Conservation (phyloP, 2,113 vertebrate species). For the Turnix velox region DNA sequence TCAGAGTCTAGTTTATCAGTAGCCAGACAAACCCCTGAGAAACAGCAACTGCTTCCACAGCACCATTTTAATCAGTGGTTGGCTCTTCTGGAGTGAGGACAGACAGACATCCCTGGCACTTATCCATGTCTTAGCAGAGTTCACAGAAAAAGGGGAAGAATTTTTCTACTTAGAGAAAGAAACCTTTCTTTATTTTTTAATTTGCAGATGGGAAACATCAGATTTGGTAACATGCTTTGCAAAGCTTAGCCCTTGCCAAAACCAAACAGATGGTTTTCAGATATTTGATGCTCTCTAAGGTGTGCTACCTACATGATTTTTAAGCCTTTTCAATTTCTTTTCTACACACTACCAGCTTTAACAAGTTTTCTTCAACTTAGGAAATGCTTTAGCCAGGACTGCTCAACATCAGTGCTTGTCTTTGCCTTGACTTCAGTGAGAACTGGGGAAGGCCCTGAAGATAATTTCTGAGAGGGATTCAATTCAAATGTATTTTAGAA, state of each 20-base stretch:
- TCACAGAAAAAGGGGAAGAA: background rate
- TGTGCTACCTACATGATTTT: background rate
- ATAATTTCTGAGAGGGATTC: background rate
- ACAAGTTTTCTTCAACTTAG: background rate
- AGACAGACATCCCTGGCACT: background rate
- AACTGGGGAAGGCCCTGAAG: background rate
- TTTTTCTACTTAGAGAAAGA: background rate
- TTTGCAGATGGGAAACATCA: background rate
- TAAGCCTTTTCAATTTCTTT: background rate
- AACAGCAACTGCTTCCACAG: background rate
- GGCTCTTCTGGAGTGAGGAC: background rate
- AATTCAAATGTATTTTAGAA: background rate
- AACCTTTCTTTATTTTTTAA: background rate
- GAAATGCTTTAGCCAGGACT: background rate
- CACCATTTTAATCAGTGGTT: fast-evolving
- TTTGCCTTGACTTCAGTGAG: background rate
- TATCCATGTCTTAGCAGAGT: background rate
- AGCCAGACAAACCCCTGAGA: background rate
- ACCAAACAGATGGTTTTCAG: background rate
- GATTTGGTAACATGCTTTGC: background rate
- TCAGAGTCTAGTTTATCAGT: background rate
- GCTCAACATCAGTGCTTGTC: fast-evolving
- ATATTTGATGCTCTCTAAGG: background rate
- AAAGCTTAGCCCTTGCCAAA: background rate
- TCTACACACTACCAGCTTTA: background rate